Evolutionary conservation across 2,888 invertebrate species (phyloP), one percentile per base, ranked within the genome.

Genomic region (Drosophila nr. perissopoda): DNA sequence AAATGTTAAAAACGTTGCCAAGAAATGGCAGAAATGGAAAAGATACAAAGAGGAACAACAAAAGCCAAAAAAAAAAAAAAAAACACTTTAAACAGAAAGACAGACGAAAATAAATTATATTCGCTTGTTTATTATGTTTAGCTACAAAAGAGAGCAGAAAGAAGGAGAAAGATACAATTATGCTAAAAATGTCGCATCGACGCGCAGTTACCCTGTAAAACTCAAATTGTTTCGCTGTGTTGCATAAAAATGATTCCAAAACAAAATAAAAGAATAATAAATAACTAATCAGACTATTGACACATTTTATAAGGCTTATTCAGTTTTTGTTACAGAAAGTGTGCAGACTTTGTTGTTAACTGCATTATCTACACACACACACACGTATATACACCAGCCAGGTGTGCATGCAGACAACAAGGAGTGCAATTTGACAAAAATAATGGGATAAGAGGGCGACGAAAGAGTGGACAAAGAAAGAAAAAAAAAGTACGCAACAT

Each of bases 101-200:
- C 36, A 65, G 77, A 76, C 76, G 67, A 65, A 87, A 83, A 83
- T 84, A 83, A 83, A 76, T 79, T 65, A 73, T 81, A 78, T 70
- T 74, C 63, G 80, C 71, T 65, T 79, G 75, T 79, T 62, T 79
- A 60, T 74, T 75, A 61, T 80, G 54, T 57, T 71, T 52, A 52
- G 25, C 45, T 16, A 25, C 45, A 45, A 45, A 7, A 8, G 38
- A 25, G 45, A 31, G 34, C 31, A 51, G 64, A 42, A 65, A 56
- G 31, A 21, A 38, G 64, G 29, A 49, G 53, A 48, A 10, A 31
- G n/a, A 27, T 2, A 33, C n/a, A 54, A 49, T 16, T 36, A 57
- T 53, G 59, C 21, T 45, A 45, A 33, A 40, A 61, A 25, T 45
- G 38, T n/a, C 10, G 53, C 40, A 58, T n/a, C 13, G 65, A 63